phyloP scores from a whole-genome alignment of 2,113 vertebrate species.

The Bufo bufo region DNA sequence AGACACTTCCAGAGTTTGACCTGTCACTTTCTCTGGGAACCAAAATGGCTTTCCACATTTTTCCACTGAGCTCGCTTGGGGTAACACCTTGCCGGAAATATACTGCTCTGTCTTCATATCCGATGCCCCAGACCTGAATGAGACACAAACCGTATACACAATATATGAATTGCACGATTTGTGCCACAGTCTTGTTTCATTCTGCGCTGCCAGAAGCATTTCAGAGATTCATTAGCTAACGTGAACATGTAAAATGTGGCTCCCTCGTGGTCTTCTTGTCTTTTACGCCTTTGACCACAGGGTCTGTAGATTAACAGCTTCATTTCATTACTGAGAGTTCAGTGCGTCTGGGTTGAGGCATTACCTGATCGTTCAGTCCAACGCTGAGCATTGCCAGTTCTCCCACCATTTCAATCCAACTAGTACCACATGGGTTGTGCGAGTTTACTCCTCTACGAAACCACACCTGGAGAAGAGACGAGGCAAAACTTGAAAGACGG shows the following conservation, averaged over 20 bases:
- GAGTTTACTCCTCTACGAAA: slow-evolving; percentile 94
- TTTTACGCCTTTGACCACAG: not conserved
- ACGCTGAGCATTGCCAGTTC: slow-evolving; percentile 94
- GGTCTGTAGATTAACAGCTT: not conserved
- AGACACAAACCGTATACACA: not conserved
- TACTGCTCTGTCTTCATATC: slow-evolving; percentile 81
- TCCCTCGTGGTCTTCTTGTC: not conserved
- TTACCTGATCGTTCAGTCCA: slow-evolving; percentile 92
- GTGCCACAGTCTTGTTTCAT: not conserved
- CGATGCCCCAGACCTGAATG: slow-evolving; percentile 84
- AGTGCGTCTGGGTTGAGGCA: not conserved
- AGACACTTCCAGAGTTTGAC: slow-evolving; percentile 84
- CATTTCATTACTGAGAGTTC: not conserved
- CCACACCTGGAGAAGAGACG: slow-evolving; percentile 83
- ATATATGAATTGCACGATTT: too few species aligned
- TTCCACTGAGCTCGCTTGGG: slow-evolving; percentile 91
- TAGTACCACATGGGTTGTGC: slow-evolving; percentile 91
- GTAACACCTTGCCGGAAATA: slow-evolving; percentile 94
- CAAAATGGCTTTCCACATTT: slow-evolving; percentile 85
- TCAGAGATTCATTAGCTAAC: not conserved
- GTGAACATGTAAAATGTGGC: too few species aligned
- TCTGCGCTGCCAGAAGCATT: not conserved
- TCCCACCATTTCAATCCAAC: slow-evolving; percentile 96
- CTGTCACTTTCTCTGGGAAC: slow-evolving; percentile 81
- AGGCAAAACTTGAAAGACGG: not conserved